These are phyloP conservation scores for Megastigmus dorsalis DNA, from an alignment of 2,888 invertebrate genomes.

Conservation along the genomic window DNA sequence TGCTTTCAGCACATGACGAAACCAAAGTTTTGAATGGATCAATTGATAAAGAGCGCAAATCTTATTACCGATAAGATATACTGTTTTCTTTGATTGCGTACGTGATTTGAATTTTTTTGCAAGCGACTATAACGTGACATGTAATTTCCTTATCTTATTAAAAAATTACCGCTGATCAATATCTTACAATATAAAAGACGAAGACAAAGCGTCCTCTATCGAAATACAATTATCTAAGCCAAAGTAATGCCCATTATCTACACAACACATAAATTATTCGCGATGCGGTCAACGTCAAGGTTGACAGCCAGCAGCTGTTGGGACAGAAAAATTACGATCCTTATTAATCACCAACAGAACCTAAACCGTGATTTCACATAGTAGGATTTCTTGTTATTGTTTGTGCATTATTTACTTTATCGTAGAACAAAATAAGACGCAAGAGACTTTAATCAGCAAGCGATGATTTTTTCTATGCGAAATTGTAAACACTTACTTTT, in stretches of 20 bases:
- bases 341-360: background rate
- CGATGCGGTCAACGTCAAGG: conserved; percentile 12
- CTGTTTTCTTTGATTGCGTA: background rate
- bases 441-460: too few relatives aligned
- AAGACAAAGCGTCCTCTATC: background rate
- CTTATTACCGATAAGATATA: conserved; percentile 20
- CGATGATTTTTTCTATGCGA: too few relatives aligned
- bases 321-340: conserved; percentile 14
- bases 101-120: conserved; percentile 6
- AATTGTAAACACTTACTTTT: too few relatives aligned
- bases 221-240: conserved; percentile 8
- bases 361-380: background rate
- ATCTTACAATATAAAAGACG: background rate
- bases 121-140: too few relatives aligned
- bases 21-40: background rate
- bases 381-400: background rate
- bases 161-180: background rate
- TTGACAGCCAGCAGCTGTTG: background rate
- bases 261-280: background rate
- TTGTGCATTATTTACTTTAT: too few relatives aligned
- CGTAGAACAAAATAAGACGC: too few relatives aligned
- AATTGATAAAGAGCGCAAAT: background rate
- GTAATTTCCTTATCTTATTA: conserved; percentile 7
- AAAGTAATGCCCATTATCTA: background rate
- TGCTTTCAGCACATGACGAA: background rate